Evolutionary conservation across 2,888 invertebrate genomes (phyloP).

Genomic region (Machimus atricapillus): DNA sequence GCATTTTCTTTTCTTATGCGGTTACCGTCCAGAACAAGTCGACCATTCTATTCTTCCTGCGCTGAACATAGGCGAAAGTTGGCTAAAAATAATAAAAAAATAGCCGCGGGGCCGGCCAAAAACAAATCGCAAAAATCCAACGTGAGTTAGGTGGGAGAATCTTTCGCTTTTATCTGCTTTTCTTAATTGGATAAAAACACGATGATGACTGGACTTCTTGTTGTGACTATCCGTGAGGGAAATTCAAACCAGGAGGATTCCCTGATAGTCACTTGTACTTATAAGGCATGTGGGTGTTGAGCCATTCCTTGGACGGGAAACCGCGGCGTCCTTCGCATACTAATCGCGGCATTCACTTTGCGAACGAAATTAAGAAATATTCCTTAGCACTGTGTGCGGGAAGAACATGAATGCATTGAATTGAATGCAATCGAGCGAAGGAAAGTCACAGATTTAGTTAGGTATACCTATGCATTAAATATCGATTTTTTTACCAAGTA

Average conservation of each 20-base stretch:
- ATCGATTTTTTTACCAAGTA: neutral
- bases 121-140: neutral
- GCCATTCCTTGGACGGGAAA: neutral
- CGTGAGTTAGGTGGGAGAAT: slow-evolving; percentile 47
- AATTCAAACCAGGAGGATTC: slow-evolving; percentile 33
- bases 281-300: slow-evolving; percentile 18
- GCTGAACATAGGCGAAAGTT: slow-evolving; percentile 29
- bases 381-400: neutral
- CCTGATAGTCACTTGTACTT: neutral
- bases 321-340: slow-evolving; percentile 25
- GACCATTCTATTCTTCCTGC: slow-evolving; percentile 14
- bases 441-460: neutral
- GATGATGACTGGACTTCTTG: slow-evolving; percentile 43
- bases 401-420: neutral
- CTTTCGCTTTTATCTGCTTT: slow-evolving; percentile 44
- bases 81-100: neutral
- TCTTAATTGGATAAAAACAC: slow-evolving; percentile 45
- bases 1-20: slow-evolving; percentile 5
- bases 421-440: neutral
- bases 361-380: neutral
- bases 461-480: neutral
- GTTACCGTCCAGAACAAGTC: neutral
- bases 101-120: neutral
- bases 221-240: slow-evolving; percentile 8
- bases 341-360: slow-evolving; percentile 5